Evolutionary conservation across 2,888 invertebrate genomes (phyloP).

Genomic region (Digitonthophagus gazella): DNA sequence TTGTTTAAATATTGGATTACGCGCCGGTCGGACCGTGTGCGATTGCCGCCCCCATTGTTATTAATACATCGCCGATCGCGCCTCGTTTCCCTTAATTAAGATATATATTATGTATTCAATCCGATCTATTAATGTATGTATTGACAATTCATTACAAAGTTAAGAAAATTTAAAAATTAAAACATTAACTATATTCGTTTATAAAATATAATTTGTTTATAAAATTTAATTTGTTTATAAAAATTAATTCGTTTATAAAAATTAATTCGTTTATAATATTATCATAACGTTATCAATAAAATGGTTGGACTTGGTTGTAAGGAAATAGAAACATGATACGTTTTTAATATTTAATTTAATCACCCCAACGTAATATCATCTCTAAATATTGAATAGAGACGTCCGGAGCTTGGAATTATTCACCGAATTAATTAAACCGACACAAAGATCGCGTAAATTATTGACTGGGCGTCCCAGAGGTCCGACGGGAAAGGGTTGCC

Average conservation of each 20-base stretch:
- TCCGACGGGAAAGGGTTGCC: conserved; percentile 6
- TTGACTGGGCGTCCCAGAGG: not conserved
- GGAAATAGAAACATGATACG: not conserved
- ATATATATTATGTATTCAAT: not conserved
- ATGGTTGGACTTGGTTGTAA: not conserved
- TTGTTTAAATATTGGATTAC: not conserved
- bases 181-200: too few species aligned
- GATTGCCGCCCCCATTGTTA: not conserved
- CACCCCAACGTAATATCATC: not conserved
- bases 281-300: not conserved
- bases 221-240: too few species aligned
- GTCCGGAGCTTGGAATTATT: not conserved
- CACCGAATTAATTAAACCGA: not conserved
- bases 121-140: not conserved
- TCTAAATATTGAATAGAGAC: not conserved
- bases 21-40: not conserved
- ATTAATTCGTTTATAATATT: too few species aligned
- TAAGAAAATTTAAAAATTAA: too few species aligned
- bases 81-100: not conserved
- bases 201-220: too few species aligned
- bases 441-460: not conserved
- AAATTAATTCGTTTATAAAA: too few species aligned
- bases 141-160: too few species aligned
- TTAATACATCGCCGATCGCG: not conserved
- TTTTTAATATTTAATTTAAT: not conserved